Evolutionary conservation across 2,113 vertebrate genomes (phyloP).

Genomic region (Struthio camelus): DNA sequence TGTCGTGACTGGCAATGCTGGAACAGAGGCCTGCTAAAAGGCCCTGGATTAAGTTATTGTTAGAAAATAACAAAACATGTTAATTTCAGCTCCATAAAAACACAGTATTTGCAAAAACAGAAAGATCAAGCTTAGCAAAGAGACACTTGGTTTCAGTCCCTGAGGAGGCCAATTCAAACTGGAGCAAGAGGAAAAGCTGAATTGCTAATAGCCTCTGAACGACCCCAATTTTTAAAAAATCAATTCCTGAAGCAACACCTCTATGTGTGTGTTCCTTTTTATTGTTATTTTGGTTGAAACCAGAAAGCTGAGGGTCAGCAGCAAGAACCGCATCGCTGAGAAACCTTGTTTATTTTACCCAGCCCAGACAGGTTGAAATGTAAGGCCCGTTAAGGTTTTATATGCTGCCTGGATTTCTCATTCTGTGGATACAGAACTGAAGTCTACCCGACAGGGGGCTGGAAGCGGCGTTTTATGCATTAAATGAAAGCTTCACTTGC

Average conservation of each 20-base stretch:
- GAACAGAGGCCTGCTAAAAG: neutral
- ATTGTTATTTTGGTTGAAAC: constrained; percentile 40
- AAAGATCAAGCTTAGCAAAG: constrained; percentile 13
- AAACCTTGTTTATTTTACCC: constrained; percentile 22
- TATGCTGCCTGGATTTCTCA: constrained; percentile 37
- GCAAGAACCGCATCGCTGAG: neutral
- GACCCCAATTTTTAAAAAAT: neutral
- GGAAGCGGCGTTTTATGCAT: constrained; percentile 1
- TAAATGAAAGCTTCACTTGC: neutral
- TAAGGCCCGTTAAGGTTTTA: constrained; percentile 10
- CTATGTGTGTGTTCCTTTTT: constrained; percentile 41
- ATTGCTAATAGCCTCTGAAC: constrained; percentile 18
- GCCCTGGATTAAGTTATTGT: neutral
- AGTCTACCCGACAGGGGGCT: neutral
- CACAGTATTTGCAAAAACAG: neutral
- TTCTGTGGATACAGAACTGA: neutral
- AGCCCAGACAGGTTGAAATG: neutral
- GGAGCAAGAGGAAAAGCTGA: constrained; percentile 40
- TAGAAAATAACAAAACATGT: neutral
- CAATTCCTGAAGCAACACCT: constrained; percentile 50
- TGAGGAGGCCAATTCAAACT: constrained; percentile 12
- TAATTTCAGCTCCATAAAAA: constrained; percentile 15
- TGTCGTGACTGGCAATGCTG: neutral
- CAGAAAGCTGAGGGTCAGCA: constrained; percentile 36
- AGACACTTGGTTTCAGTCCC: constrained; percentile 33